Base-by-base conservation (phyloP, 64 coral and sea anemone species). In the Astreopora myriophthalma region DNA sequence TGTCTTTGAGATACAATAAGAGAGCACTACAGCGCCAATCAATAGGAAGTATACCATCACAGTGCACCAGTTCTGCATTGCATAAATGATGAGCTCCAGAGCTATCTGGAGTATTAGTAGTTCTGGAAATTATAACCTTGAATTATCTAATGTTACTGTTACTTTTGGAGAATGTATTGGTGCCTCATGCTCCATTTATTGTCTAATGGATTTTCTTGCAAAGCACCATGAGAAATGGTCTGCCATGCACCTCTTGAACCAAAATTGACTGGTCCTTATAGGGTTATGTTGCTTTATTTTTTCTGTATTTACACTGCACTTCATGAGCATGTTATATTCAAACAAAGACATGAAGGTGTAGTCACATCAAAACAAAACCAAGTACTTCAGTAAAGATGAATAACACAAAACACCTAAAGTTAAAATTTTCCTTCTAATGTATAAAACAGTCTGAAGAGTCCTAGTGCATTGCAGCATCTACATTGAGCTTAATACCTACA, bases 381-480 rank as follows among this genome's bases (percentile, higher is more conserved):
- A 82, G 17, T 1, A 60, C 34, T 65, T 17, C 20, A 6, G 76
- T 60, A 48, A 13, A 76, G 38, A 76, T 28, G 22, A 51, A 78
- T 19, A 61, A 60, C 13, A 49, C 28, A 62, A 38, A 38, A 38
- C 8, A 61, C 51, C 8, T 16, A 55, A 44, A 16, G 51, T 37
- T 11, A 38, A 38, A 34, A 83, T 38, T 83, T 31, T 27, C 3
- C 1, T 32, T 13, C 75, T 64, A 38, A 33, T 83, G 14, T 64
- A 83, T 30, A 83, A 83, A 83, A 55, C 32, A 27, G 5, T 80
- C 22, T 37, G 32, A 7, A 64, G 35, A 83, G 61, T 38, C 32
- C 30, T 83, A 60, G 22, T 34, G 27, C 60, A 80, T 35, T 83
- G 16, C 22, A 83, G 36, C 63, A 64, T 83, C 64, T 83, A 83